Evolutionary conservation across 2,797 vertebrate species (phyloP), one percentile per base, ranked within the genome.

Genomic region (Spondyliosoma cantharus): DNA sequence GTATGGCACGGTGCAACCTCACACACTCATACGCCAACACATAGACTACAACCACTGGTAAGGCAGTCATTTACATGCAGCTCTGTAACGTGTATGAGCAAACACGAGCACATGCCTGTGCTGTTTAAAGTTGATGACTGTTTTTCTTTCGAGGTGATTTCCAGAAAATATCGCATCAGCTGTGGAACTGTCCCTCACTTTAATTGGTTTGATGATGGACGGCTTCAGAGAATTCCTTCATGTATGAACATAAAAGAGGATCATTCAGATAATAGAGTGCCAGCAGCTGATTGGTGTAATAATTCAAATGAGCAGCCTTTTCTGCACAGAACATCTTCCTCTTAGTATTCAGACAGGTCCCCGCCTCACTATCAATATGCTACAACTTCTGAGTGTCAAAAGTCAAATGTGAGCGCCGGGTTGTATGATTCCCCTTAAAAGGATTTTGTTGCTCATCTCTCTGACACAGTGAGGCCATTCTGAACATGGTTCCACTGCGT

Each of bases 41-140:
- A 93, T 99, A 93, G 98, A 99, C 93, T 98, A 99, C 0, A 93
- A 94, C 43, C 98, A 99, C 90, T 99, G 98, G 97, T 99, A 86
- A 59, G 92, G 25, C 25, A 73, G 25, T 56, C 59, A 48, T 68
- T 72, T 52, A 46, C 48, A 65, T 27, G 20, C 32, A 27, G 49
- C n/a, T 13, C 13, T 68, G 48, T 7, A 22, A 43, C 52, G 49
- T 79, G n/a, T 50, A 75, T 63, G 52, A 81, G 61, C 53, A 71
- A 69, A 49, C 50, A 74, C 15, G 24, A 75, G 27, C 3, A 24
- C 46, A 62, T 15, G 50, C 20, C 15, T 24, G 6, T 25, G 19
- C 32, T 64, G 25, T 60, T 50, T 57, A 37, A 54, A 46, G 13
- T 60, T 16, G 3, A 17, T 12, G 17, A 14, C 8, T 58, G 42